Evolutionary conservation across 2,888 invertebrate genomes (phyloP).

Genomic region (Ochropacha duplaris): DNA sequence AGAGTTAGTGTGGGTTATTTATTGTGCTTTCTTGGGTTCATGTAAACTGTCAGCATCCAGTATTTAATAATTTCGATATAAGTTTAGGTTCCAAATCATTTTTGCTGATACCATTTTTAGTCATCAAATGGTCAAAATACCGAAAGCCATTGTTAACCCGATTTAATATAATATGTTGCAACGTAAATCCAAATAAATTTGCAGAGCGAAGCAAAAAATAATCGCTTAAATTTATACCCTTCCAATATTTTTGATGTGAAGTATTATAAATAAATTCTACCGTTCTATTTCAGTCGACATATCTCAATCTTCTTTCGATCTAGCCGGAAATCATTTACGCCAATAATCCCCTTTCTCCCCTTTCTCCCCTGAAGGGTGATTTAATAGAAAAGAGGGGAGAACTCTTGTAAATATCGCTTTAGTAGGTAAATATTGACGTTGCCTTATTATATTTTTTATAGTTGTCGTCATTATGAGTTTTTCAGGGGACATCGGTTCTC

Average conservation of each 20-base stretch:
- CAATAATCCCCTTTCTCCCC: constrained; percentile 49
- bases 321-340: constrained; percentile 70
- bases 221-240: background rate
- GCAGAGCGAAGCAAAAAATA: background rate
- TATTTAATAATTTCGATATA: too few species aligned
- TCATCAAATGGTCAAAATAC: too few species aligned
- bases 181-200: background rate
- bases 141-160: background rate
- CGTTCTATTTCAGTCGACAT: constrained; percentile 36
- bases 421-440: constrained; percentile 57
- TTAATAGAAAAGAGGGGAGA: constrained; percentile 50
- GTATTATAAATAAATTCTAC: constrained; percentile 44
- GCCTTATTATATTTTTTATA: constrained; percentile 33
- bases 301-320: constrained; percentile 47
- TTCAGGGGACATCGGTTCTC: background rate
- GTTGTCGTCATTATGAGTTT: constrained; percentile 12
- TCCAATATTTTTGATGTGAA: constrained; percentile 19
- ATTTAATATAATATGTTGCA: background rate
- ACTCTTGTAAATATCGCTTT: constrained; percentile 62
- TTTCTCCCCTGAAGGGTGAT: constrained; percentile 40
- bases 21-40: background rate
- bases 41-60: too few species aligned
- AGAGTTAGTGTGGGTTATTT: background rate
- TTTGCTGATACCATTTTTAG: too few species aligned
- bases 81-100: too few species aligned